Percentiles rank a stretch among this genome's conserved stretches.
Conservation (phyloP, 2,113 vertebrate genomes). For the Anseranas semipalmata region DNA sequence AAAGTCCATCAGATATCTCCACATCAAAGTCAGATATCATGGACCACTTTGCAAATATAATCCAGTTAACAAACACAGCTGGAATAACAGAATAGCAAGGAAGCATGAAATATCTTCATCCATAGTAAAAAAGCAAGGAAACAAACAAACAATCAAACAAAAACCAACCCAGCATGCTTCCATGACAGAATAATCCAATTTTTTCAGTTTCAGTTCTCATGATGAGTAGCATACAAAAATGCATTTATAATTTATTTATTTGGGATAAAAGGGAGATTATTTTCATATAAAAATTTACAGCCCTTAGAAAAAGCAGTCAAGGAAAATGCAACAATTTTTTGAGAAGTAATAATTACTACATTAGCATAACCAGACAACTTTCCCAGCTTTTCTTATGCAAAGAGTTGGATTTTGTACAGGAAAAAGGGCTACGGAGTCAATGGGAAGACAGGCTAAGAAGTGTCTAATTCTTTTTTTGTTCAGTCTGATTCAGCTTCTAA, state of each 20-base stretch:
- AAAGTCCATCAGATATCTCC: too few relatives aligned
- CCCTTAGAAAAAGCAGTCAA: not conserved
- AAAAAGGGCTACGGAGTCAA: not conserved
- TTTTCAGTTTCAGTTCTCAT: not conserved
- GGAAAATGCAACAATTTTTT: not conserved
- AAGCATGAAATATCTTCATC: not conserved
- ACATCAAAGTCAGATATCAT: not conserved
- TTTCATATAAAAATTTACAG: not conserved
- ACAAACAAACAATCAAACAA: not conserved
- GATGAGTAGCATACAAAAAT: not conserved
- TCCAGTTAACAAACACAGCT: not conserved
- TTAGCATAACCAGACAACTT: not conserved
- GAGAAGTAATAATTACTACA: not conserved
- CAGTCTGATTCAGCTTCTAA: not conserved
- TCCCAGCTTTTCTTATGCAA: not conserved
- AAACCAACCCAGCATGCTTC: not conserved
- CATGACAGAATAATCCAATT: too few relatives aligned
- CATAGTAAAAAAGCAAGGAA: not conserved
- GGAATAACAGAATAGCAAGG: not conserved
- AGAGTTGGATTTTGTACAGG: not conserved
- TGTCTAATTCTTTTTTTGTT: not conserved
- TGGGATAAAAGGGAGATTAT: not conserved
- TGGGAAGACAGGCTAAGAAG: not conserved
- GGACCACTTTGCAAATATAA: not conserved
- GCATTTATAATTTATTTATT: not conserved